Base-by-base conservation (phyloP, 2,797 vertebrate genomes). In the Menidia menidia region DNA sequence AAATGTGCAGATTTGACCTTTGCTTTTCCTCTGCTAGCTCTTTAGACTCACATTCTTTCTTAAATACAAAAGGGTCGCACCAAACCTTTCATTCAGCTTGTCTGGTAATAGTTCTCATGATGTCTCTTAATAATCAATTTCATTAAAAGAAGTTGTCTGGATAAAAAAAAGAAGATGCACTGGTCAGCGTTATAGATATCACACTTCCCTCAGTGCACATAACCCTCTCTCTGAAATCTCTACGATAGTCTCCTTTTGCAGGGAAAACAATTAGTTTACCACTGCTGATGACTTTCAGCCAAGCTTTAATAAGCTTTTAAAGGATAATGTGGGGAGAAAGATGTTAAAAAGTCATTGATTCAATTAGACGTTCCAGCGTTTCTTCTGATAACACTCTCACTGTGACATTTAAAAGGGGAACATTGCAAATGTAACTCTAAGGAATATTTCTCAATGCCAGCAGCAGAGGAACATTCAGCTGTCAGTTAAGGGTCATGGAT, bases 1-100 rank as follows among this genome's bases (percentile, higher is more conserved):
- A 88, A 87, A 87, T 84, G 75, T 87, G 80, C 78, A 80, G 80
- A 77, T 72, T 74, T 60, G 41, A 70, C 55, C 60, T 56, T 58
- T 54, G 61, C 15, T 64, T 66, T 18, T 31, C 25, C 25, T 15
- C 71, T 12, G 9, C 60, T 51, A 14, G 16, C 56, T 14, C 58
- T n/a, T 6, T 54, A 50, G 39, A 41, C 61, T 78, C 43, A 48
- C 68, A 52, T 65, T 71, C 54, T 68, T 16, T 42, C 60, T 67
- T 42, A 59, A 59, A 58, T 39, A 18, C 18, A 9, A 25, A 41
- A 41, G 19, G 55, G 7, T 60, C 51, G 12, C 43, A 58, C 31
- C 54, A 59, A 9, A 4, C 64, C 52, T 39, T 11, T 74, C 45
- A 58, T 51, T 19, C 52, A 43, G 33, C 43, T 48, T 57, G 52